Evolutionary conservation across 2,797 vertebrate species (phyloP), one percentile per base, ranked within the genome.

Genomic region (Otus scops): DNA sequence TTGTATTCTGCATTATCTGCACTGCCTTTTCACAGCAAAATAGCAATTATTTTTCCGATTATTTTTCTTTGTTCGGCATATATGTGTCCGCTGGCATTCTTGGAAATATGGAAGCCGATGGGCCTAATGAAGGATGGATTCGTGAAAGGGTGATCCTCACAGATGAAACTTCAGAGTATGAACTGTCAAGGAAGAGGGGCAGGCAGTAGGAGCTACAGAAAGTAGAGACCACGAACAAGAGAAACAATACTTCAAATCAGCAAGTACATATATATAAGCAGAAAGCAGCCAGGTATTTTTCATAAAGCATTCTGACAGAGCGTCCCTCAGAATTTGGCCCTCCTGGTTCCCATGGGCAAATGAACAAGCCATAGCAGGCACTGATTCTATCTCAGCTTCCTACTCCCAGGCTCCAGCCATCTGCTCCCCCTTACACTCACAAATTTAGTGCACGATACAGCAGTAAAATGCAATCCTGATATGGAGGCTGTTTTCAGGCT

Each of bases 361-460:
- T 94, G 94, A 96, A 93, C 93, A 95, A 95, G 83, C 47, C 85
- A 48, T 60, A 84, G 83, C 83, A 95, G 77, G 83, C 92, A 93
- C 27, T 53, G 79, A 79, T 94, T 84, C 77, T 69, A 18, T 90
- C 80, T 95, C 90, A 91, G 84, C 95, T 96, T 95, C 94, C 94
- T 82, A 82, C 92, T 93, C 43, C 63, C 47, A 92, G 65, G 84
- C 67, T 95, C 90, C 90, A 95, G 86, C 94, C 90, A 94, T 95
- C 95, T 96, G 92, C 83, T 96, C 32, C n/a, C 91, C 59, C 43
- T 82, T 79, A 91, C 47, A 93, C 82, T 94, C 93, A 80, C 48
- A 89, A 91, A 76, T 88, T 59, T 47, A 87, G 67, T 67, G 63
- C 74, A 85, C 4, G 26, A 79, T 81, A 82, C 65, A 88, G 85